Evolutionary conservation across 1,140 invertebrate species (phyloP).

Genomic region (Cydia amplana): DNA sequence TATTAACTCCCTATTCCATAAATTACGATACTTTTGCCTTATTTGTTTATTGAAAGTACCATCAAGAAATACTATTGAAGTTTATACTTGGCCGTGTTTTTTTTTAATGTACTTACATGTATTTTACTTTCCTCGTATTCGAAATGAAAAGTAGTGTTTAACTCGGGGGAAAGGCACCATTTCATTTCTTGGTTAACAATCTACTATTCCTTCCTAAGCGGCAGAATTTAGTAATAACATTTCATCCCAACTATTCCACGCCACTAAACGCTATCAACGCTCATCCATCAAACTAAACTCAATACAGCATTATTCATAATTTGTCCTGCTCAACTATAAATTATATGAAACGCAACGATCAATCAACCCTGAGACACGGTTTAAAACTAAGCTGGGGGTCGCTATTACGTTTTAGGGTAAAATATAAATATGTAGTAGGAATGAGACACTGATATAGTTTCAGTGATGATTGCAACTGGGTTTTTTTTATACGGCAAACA

Average conservation of each 20-base stretch:
- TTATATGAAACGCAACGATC: constrained; percentile 51
- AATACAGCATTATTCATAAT: constrained; percentile 58
- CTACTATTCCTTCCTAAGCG: not conserved
- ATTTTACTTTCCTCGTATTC: no score
- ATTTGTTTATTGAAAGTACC: no score
- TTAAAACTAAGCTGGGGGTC: constrained; percentile 51
- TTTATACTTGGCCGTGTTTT: no score
- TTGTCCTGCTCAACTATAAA: constrained; percentile 59
- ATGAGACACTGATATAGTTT: not conserved
- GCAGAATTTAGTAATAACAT: not conserved
- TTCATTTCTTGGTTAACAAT: no score
- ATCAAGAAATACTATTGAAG: no score
- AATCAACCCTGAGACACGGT: constrained; percentile 52
- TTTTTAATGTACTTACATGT: no score
- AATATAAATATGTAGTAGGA: constrained; percentile 12
- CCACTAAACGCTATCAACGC: constrained; percentile 20
- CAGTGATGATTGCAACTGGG: not conserved
- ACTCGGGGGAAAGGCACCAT: no score
- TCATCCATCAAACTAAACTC: constrained; percentile 32
- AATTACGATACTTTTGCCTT: no score
- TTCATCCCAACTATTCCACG: constrained; percentile 5
- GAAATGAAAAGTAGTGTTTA: no score
- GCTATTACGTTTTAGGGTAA: constrained; percentile 21
- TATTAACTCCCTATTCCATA: no score
- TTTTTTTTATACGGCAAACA: not conserved